A percentile compares a stretch with the other conserved stretches of the same genome.
phyloP scores from a whole-genome alignment of 2,113 vertebrate genomes.

The Psophia crepitans region DNA sequence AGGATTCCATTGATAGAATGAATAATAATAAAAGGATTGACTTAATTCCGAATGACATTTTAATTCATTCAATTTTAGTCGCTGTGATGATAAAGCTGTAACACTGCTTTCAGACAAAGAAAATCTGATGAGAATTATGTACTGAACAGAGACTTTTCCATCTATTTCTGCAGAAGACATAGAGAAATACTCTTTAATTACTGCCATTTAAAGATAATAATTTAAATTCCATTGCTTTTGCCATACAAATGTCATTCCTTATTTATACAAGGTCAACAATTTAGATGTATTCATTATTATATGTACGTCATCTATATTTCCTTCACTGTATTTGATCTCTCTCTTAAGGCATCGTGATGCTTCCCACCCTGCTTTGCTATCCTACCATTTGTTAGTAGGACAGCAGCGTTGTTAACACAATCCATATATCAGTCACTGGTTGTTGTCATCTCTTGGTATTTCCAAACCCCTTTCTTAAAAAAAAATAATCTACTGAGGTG shows the following conservation, averaged over 20 bases:
- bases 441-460: not conserved
- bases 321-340: not conserved
- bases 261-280: conserved; percentile 18
- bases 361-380: not conserved
- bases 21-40: conserved; percentile 52
- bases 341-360: not conserved
- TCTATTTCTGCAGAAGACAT: not conserved
- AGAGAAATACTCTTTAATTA: not conserved
- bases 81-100: conserved; percentile 42
- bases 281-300: not conserved
- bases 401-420: not conserved
- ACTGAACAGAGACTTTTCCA: not conserved
- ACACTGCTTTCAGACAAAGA: conserved; percentile 29
- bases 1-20: conserved; percentile 32
- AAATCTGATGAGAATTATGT: conserved; percentile 51
- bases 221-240: conserved; percentile 24
- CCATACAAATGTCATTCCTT: not conserved
- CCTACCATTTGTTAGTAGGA: not conserved
- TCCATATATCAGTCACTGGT: not conserved
- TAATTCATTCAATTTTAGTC: conserved; percentile 49
- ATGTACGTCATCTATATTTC: not conserved
- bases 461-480: not conserved
- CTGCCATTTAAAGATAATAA: conserved; percentile 16
- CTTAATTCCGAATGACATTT: conserved; percentile 58
- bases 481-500: not conserved